Percentiles rank a stretch among this genome's conserved stretches.
These are phyloP conservation scores for Cabera pusaria DNA, from an alignment of 2,888 invertebrate genomes.

Conservation along the genomic window DNA sequence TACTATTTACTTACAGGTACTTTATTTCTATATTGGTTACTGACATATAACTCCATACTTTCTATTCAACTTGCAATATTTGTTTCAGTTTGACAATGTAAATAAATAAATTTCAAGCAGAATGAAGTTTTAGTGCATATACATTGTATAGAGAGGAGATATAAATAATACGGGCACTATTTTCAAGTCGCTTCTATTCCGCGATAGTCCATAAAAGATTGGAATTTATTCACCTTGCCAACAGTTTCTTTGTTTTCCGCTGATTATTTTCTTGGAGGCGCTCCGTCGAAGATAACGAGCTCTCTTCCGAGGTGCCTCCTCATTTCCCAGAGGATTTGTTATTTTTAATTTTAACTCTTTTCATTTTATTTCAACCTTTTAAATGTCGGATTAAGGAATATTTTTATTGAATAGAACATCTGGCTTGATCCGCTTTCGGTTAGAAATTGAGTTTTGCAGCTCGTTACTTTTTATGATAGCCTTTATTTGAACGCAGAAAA, in stretches of 20 bases:
- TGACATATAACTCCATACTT: too few relatives aligned
- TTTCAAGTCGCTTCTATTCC: conserved; percentile 2
- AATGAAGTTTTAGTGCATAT: too few relatives aligned
- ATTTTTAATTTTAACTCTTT: conserved; percentile 57
- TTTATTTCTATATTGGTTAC: too few relatives aligned
- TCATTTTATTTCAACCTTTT: conserved; percentile 29
- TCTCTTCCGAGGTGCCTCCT: conserved; percentile 55
- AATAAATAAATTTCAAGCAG: too few relatives aligned
- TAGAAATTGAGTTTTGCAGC: conserved; percentile 26
- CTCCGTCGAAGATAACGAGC: conserved; percentile 61
- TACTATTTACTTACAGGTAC: too few relatives aligned
- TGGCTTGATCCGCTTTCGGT: conserved; percentile 22
- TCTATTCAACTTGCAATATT: too few relatives aligned
- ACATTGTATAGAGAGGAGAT: too few relatives aligned
- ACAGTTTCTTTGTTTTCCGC: conserved; percentile 52
- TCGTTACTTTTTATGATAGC: conserved; percentile 28
- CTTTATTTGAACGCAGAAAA: conserved; percentile 20
- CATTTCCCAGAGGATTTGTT: conserved; percentile 62
- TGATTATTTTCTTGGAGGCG: conserved; percentile 59
- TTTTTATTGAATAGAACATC: conserved; percentile 25
- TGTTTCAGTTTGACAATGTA: too few relatives aligned
- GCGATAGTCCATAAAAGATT: conserved; percentile 29
- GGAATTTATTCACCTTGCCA: conserved; percentile 44
- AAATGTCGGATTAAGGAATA: conserved; percentile 25
- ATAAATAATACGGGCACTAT: not conserved